Percentiles rank a stretch among this genome's conserved stretches.
Conservation (phyloP, 2,113 vertebrate species). For the Mionectes macconnelli region DNA sequence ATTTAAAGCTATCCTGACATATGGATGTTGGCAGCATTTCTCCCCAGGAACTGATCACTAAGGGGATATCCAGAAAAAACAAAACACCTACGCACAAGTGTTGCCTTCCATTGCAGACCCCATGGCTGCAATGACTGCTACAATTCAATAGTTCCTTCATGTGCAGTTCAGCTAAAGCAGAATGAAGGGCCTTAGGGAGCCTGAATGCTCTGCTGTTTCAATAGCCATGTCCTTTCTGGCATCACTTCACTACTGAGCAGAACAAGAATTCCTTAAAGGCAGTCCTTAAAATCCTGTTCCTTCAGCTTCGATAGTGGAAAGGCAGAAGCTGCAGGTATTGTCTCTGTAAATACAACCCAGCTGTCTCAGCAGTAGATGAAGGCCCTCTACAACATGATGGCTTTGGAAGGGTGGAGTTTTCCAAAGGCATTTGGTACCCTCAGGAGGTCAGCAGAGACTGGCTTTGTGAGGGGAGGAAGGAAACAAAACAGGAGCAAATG, state of each 20-base stretch:
- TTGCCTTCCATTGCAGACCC: background rate
- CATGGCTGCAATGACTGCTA: background rate
- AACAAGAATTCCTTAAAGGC: background rate
- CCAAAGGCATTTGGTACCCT: background rate
- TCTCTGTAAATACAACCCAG: background rate
- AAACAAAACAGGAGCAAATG: background rate
- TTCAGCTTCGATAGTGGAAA: background rate
- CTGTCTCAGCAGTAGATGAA: background rate
- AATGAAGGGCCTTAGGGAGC: background rate
- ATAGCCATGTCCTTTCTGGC: background rate
- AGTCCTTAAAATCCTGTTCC: background rate
- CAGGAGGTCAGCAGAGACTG: background rate
- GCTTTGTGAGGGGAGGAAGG: background rate
- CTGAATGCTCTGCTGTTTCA: background rate
- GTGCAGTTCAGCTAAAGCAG: background rate
- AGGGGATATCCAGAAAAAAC: background rate
- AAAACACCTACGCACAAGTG: fast-evolving
- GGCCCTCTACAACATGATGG: background rate
- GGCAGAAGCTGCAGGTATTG: background rate
- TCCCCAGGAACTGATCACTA: background rate
- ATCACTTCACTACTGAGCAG: background rate
- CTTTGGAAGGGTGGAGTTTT: background rate
- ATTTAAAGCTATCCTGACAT: background rate
- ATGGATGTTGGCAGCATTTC: background rate
- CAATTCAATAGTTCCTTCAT: background rate